phyloP scores from a whole-genome alignment of 2,888 invertebrate species.

The Ochropacha duplaris region DNA sequence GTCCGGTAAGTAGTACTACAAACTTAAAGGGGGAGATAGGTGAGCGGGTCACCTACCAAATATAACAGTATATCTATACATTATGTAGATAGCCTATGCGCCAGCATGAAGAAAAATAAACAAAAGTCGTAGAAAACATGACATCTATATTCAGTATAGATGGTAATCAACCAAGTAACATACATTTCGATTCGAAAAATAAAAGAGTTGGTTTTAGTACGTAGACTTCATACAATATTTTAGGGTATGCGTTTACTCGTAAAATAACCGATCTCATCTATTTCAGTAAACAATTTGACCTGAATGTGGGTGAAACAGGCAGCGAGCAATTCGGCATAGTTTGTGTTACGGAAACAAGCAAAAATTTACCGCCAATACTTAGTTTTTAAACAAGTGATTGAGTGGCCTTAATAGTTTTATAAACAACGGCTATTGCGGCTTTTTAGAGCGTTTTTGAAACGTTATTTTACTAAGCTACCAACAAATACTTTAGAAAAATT shows the following conservation, averaged over 20 bases:
- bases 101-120: no score
- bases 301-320: not conserved
- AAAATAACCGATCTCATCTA: conserved; percentile 1
- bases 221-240: not conserved
- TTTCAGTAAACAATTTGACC: not conserved
- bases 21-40: no score
- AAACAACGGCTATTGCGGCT: not conserved
- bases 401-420: not conserved
- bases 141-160: not conserved
- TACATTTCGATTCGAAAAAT: not conserved
- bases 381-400: not conserved
- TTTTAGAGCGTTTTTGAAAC: no score
- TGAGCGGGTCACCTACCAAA: no score
- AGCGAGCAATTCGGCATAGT: not conserved
- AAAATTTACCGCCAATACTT: not conserved
- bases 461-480: no score
- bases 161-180: not conserved
- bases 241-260: not conserved
- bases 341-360: not conserved
- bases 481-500: no score
- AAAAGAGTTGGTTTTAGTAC: not conserved
- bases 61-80: no score
- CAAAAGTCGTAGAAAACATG: no score
- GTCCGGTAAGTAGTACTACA: no score
- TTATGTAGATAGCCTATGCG: no score